Base-by-base conservation (phyloP, 1,140 invertebrate species). In the Prorops nasuta region DNA sequence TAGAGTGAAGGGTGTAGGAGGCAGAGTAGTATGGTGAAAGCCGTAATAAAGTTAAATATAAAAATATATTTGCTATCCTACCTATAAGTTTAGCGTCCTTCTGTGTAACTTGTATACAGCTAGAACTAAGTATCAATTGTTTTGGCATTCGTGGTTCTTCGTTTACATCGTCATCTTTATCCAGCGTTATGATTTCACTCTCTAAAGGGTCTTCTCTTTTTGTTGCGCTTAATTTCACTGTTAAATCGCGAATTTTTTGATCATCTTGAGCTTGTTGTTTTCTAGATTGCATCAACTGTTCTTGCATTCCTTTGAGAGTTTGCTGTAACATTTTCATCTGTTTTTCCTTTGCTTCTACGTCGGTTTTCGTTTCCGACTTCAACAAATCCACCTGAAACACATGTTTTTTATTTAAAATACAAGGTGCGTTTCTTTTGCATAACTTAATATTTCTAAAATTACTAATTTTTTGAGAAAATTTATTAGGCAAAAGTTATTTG, bases 241-340 rank as follows among this genome's bases (percentile, higher is more conserved):
- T 81, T 1, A 86, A 60, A 31, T 83, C 80, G 53, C 80, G 80
- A 16, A 85, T 81, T 60, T 80, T 83, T 31, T 80, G 77, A 44
- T 83, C 80, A 57, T 85, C 83, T 57, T 85, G 82, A 9, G 74
- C 78, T 55, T 86, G 84, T 44, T 84, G 84, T 39, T 81, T 78
- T 50, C 80, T 83, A 0, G 81, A 81, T 42, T 86, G 84, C 64
- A 87, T 69, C 15, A 89, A 63, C 63, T 89, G 86, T 41, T 89
- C 82, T 60, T 92, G 90, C 84, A 92, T 87, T 24, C 86, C 87
- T 61, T 90, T 86, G 34, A 92, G 71, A 1, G 88, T 89, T 64
- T 91, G 86, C 60, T 91, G 87, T 38, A 89, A 60, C 57, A 86
- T 79, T 62, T 85, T 84, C 41, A 90, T 76, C 67, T 91, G 86